phyloP scores from a whole-genome alignment of 1,140 invertebrate genomes.

The Diabrotica undecimpunctata region DNA sequence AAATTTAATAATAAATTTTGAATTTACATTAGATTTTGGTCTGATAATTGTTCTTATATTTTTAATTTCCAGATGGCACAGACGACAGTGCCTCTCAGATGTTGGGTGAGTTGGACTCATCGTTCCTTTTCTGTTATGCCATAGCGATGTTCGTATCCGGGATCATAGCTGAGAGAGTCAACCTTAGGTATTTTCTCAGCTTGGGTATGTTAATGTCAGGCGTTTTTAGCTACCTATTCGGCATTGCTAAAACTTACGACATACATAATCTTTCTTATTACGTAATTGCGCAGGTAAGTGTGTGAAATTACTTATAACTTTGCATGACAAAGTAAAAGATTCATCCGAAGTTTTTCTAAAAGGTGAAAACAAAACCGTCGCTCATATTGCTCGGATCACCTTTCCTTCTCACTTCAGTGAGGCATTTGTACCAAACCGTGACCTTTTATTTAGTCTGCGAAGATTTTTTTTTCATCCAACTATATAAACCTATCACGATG shows the following conservation, averaged over 20 bases:
- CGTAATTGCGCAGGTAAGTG: conserved; percentile 74
- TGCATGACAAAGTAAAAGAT: not conserved
- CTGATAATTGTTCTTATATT: too few species aligned
- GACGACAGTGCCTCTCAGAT: conserved; percentile 72
- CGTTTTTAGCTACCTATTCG: conserved; percentile 85
- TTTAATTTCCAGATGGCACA: conserved; percentile 63
- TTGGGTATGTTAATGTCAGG: conserved; percentile 89
- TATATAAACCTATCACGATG: too few species aligned
- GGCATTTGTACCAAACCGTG: too few species aligned
- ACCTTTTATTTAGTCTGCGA: too few species aligned
- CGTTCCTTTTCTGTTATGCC: conserved; percentile 92
- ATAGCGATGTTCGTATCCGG: conserved; percentile 89
- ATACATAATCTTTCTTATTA: conserved; percentile 87
- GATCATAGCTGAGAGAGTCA: conserved; percentile 86
- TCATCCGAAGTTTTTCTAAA: too few species aligned
- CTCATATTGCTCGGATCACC: too few species aligned
- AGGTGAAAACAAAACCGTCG: too few species aligned
- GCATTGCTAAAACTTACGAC: conserved; percentile 75
- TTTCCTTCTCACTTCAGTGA: too few species aligned
- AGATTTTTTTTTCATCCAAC: too few species aligned
- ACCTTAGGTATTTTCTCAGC: conserved; percentile 85
- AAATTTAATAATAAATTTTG: too few species aligned
- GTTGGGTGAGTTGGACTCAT: conserved; percentile 83
- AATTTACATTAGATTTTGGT: too few species aligned
- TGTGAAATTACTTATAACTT: not conserved